Evolutionary conservation across 2,113 vertebrate species (phyloP).

Genomic region (Centropus bengalensis): DNA sequence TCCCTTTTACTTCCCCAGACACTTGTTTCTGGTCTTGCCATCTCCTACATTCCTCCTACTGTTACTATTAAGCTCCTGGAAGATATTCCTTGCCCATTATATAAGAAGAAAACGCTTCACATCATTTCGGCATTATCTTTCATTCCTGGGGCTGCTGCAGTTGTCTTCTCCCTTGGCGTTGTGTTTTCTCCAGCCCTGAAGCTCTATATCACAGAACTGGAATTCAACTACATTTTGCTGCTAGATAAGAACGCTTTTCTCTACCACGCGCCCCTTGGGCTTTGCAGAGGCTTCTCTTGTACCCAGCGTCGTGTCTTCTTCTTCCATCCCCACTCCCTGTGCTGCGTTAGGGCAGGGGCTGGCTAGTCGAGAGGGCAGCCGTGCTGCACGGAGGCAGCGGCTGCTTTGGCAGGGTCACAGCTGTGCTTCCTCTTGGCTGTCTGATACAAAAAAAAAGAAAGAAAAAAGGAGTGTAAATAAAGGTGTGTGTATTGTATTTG

Average conservation of each 20-base stretch:
- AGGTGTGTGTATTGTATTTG: neutral
- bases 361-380: neutral
- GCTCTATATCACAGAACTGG: neutral
- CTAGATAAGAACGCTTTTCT: constrained; percentile 13
- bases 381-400: neutral
- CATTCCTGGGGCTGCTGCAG: neutral
- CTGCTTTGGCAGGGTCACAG: neutral
- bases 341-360: neutral
- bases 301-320: neutral
- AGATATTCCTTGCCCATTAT: neutral
- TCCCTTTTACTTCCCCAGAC: neutral
- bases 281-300: neutral
- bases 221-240: constrained; percentile 3
- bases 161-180: neutral
- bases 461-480: neutral
- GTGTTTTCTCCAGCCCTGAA: neutral
- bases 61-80: neutral
- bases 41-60: neutral
- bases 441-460: neutral
- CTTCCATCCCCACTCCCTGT: neutral
- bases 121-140: neutral
- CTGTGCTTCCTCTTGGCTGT: constrained; percentile 4
- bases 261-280: neutral
- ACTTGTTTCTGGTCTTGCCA: neutral
- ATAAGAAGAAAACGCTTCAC: neutral